Conservation (phyloP, 1,140 invertebrate species). For the Papilio polytes region DNA sequence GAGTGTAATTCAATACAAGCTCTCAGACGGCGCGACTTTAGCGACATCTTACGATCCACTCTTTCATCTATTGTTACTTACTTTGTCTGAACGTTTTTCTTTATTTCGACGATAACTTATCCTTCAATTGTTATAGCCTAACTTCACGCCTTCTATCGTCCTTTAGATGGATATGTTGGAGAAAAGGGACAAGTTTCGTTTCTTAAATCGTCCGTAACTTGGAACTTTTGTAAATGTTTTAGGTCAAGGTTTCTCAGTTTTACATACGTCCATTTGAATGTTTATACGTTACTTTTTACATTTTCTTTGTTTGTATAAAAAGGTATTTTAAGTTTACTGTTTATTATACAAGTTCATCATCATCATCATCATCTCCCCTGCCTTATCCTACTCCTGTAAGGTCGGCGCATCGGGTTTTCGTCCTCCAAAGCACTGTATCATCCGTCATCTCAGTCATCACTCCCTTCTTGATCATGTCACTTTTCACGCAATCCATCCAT, state of each 20-base stretch:
- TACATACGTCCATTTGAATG: neutral
- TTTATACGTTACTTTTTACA: neutral
- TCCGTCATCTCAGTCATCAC: too few species aligned
- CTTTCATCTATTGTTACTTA: constrained; percentile 30
- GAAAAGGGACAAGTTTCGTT: constrained; percentile 31
- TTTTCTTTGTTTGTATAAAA: neutral
- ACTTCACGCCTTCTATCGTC: constrained; percentile 28
- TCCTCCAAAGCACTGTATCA: too few species aligned
- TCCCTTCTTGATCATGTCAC: too few species aligned
- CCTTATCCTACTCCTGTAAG: too few species aligned
- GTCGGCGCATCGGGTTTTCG: too few species aligned
- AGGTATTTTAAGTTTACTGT: neutral
- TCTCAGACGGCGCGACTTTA: constrained; percentile 31
- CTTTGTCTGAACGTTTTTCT: constrained; percentile 19
- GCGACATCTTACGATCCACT: constrained; percentile 26
- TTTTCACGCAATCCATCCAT: too few species aligned
- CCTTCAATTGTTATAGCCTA: constrained; percentile 22
- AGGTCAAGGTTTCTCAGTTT: neutral
- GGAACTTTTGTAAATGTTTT: neutral
- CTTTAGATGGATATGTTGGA: constrained; percentile 12
- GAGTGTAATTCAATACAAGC: constrained; percentile 27
- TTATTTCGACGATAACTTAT: constrained; percentile 23
- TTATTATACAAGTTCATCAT: too few species aligned
- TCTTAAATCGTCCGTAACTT: constrained; percentile 28
- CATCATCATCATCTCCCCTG: too few species aligned